These are phyloP conservation scores for Cyanoramphus novaezelandiae DNA, from an alignment of 2,113 vertebrate species.

Conservation along the genomic window DNA sequence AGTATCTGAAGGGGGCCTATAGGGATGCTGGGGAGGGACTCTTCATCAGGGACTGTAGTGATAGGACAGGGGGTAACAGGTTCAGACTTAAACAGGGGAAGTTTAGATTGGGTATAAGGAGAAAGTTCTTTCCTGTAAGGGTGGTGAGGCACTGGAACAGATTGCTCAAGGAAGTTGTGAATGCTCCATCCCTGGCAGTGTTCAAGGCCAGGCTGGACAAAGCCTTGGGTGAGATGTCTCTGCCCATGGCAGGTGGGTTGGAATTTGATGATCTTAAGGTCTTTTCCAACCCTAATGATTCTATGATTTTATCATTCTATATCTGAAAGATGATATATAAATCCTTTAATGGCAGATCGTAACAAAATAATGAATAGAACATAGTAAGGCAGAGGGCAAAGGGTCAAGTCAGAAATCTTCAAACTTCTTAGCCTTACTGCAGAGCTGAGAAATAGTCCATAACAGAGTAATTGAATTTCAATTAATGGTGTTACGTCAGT, in stretches of 20 bases:
- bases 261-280: neutral
- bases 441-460: neutral
- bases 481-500: neutral
- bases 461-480: neutral
- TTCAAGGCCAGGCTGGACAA: too few relatives aligned
- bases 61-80: too few relatives aligned
- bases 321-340: neutral
- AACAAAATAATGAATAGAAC: neutral
- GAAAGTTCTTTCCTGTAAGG: too few relatives aligned
- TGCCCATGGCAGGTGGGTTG: neutral
- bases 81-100: too few relatives aligned
- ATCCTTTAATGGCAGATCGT: neutral
- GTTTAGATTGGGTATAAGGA: too few relatives aligned
- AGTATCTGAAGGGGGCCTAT: too few relatives aligned
- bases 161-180: too few relatives aligned
- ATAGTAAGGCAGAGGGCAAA: neutral
- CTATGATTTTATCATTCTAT: neutral
- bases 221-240: too few relatives aligned
- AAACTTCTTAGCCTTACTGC: neutral
- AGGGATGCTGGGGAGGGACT: too few relatives aligned
- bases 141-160: too few relatives aligned
- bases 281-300: neutral
- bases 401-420: neutral
- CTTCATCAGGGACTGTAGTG: too few relatives aligned
- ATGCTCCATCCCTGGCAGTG: too few relatives aligned